Evolutionary conservation across 2,888 invertebrate species (phyloP), one percentile per base, ranked within the genome.

Genomic region (Cremastinae sp.): DNA sequence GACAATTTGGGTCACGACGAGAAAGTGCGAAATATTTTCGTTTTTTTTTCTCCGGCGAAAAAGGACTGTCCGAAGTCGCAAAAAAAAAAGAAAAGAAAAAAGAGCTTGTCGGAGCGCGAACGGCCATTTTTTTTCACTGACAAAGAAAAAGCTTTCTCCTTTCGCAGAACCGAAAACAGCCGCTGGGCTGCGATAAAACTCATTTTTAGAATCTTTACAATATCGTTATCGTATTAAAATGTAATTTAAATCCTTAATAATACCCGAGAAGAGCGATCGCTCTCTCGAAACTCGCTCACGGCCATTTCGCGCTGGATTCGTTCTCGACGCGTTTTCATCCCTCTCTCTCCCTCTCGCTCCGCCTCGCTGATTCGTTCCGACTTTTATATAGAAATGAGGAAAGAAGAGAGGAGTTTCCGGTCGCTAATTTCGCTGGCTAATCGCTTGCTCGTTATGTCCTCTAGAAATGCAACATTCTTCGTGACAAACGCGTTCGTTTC

Each of bases 181-280:
- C 38, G 51, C 14, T 14, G 10, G 20, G 18, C 51, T 38, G 51
- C 51, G 4, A 4, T 16, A 41, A 43, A 20, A 16, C 14, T 38
- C 41, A 38, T 16, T 38, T 41, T 65, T n/a, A 56, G 22, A 41
- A 22, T 14, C 34, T 64, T 64, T 38, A 64, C 51, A 43, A 43
- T 54, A 66, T 68, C 16, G 8, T 68, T 38, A 58, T 58, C 20
- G 36, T 68, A 58, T 68, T 68, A 68, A 68, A 68, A 58, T 68
- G 56, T 45, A 65, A 54, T 45, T 56, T 69, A 41, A 58, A 51
- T 69, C 28, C 28, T n/a, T 69, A 51, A 59, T 69, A 69, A 59
- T 69, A 69, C 68, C 49, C 18, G 58, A 22, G 58, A 49, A 56
- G 56, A 45, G 18, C 38, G 36, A 62, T 49, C 22, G 22, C 43